A percentile compares a stretch with the other conserved stretches of the same genome.
phyloP scores from a whole-genome alignment of 2,113 vertebrate genomes.

The rat (Rattus norvegicus) region GRCr8 NC_086032.1:103827501-103828000 shows the following conservation, averaged over 20 bases:
- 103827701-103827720: neutral
- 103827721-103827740: neutral
- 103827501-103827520: neutral
- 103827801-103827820: neutral
- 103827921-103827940: neutral
- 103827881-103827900: neutral
- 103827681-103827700: neutral
- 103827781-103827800: neutral
- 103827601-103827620: neutral
- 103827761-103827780: neutral
- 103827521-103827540: neutral
- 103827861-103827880: neutral
- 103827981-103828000: neutral
- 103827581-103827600: neutral
- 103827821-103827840: no score
- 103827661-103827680: neutral
- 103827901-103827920: neutral
- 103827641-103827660: neutral
- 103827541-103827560: neutral
- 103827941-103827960: conserved; percentile 12
- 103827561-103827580: neutral
- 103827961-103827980: neutral
- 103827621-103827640: neutral
- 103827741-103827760: neutral
- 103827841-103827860: neutral